Conservation (phyloP, 2,888 invertebrate species). For the Chrysolina americana region DNA sequence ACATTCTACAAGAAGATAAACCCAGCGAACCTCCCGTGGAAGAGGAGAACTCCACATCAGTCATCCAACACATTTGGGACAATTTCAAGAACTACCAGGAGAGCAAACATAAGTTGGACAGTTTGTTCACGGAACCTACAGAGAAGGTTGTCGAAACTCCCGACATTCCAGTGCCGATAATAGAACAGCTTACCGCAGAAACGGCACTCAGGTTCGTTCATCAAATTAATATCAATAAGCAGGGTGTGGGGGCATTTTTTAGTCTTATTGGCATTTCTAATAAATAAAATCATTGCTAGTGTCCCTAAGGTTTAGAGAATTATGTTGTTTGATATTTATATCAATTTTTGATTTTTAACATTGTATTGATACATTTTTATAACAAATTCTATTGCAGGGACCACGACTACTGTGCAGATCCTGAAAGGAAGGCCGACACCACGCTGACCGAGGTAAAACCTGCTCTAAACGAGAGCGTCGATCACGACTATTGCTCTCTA, state of each 20-base stretch:
- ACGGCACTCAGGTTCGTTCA: conserved; percentile 62
- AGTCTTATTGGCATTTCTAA: no score
- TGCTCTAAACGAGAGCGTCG: conserved; percentile 65
- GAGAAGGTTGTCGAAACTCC: conserved; percentile 44
- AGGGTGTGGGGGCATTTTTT: no score
- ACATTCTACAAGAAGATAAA: conserved; percentile 56
- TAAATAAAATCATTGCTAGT: no score
- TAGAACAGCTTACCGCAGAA: conserved; percentile 46
- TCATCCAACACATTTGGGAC: conserved; percentile 81
- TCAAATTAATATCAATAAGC: background rate
- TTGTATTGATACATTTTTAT: background rate
- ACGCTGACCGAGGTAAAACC: conserved; percentile 64
- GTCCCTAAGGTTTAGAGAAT: no score
- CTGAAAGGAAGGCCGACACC: conserved; percentile 57
- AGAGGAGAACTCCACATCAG: conserved; percentile 46
- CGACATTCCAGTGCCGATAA: conserved; percentile 38
- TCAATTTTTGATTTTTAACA: no score
- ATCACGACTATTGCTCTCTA: conserved; percentile 68
- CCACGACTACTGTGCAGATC: conserved; percentile 81
- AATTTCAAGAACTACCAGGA: conserved; percentile 84
- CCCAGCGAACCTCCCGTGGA: conserved; percentile 58
- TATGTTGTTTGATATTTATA: no score
- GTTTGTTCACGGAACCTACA: conserved; percentile 53
- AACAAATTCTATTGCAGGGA: conserved; percentile 68
- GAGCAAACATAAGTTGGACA: conserved; percentile 74